Evolutionary conservation across 2,797 vertebrate genomes (phyloP), one percentile per base, ranked within the genome.

Genomic region (Bryconaethiops microstoma): DNA sequence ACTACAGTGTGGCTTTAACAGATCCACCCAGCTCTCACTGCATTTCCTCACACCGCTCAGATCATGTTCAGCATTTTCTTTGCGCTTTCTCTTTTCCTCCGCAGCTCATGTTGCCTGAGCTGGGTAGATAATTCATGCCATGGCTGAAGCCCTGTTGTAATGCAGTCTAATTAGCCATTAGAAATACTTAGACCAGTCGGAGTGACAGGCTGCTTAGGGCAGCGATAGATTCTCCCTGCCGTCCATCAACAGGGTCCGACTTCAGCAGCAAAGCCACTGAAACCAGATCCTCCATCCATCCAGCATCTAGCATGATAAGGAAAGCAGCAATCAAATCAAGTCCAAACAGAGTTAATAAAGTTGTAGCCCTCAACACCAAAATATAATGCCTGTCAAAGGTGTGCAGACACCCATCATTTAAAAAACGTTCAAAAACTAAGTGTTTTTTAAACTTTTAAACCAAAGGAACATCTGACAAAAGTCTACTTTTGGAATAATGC

Each of bases 31-130:
- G 76, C 39, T 39, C 25, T 14, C 35, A 35, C 57, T 79, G 35
- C 4, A 1, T 57, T 54, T 50, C 54, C 81, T 65, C 78, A 25
- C 62, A 21, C 45, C 45, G 63, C 86, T 88, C 88, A 64, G 68
- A 92, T 93, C 92, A 89, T 90, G 92, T 94, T 92, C 84, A 90
- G 91, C 88, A 92, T 91, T 92, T 92, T 92, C 89, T 86, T 92
- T 91, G 87, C 86, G 57, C 87, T 88, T 82, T 73, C 64, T 82
- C 74, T 0, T 92, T 90, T 86, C 79, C 74, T 54, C 82, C 74
- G 0, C 76, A 91, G 88, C 87, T 93, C 88, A n/a, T 86, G 88
- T 94, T 93, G 90, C 93, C 67, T 83, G 71, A 90, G 64, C 90
- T 83, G 67, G 87, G 89, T 93, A 88, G 90, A 93, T 93, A 93